Conservation (phyloP, 1,140 invertebrate genomes). For the Drosophila tropicalis region DNA sequence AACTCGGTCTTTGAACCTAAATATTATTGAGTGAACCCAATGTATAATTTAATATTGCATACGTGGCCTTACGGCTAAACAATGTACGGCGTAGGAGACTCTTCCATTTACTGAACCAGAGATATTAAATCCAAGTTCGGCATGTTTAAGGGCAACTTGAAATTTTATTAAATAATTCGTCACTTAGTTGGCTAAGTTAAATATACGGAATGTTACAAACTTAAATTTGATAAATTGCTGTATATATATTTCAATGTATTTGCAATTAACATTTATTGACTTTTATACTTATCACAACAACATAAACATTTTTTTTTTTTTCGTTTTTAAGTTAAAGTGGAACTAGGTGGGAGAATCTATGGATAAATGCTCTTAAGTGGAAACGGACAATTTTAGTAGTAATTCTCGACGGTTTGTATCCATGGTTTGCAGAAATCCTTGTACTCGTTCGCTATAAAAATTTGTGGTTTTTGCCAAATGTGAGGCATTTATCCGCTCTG, state of each 20-base stretch:
- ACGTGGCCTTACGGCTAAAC: no score
- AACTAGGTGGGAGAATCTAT: background rate
- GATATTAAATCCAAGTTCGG: no score
- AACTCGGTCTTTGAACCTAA: no score
- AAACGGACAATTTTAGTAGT: conserved; percentile 20
- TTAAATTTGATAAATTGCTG: background rate
- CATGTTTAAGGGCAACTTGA: no score
- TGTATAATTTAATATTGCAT: no score
- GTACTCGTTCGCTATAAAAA: conserved; percentile 65
- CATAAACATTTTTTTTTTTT: conserved; percentile 1
- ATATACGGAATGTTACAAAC: background rate
- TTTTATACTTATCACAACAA: conserved; percentile 12
- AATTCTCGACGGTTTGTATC: conserved; percentile 59
- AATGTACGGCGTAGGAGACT: no score
- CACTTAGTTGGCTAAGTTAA: background rate
- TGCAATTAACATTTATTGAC: conserved; percentile 3
- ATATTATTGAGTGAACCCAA: no score
- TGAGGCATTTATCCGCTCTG: conserved; percentile 45
- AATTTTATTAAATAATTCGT: background rate
- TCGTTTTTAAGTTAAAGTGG: background rate
- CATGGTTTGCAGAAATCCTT: conserved; percentile 59
- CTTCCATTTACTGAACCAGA: no score
- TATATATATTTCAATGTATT: conserved; percentile 8
- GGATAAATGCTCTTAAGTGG: background rate
- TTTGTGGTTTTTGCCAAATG: conserved; percentile 51